phyloP scores from a whole-genome alignment of 2,888 invertebrate genomes.

The Drosophila prostipennis region DNA sequence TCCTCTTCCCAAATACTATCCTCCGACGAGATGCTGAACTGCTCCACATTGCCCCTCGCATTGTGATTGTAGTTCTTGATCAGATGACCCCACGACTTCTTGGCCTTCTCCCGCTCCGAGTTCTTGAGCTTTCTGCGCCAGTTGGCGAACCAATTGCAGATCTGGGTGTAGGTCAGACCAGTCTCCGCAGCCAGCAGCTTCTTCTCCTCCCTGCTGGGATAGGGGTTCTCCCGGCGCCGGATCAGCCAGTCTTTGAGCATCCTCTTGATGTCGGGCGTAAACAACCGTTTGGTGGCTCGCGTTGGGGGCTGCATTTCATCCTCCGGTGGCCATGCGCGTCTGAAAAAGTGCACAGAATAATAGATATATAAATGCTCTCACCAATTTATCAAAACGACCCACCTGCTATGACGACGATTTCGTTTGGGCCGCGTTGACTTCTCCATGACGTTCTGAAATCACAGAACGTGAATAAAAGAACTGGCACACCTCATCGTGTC shows the following conservation, averaged over 20 bases:
- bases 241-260: slow-evolving; percentile 92
- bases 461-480: slow-evolving; percentile 17
- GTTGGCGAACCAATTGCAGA: slow-evolving; percentile 93
- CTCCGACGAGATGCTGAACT: slow-evolving; percentile 91
- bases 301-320: slow-evolving; percentile 85
- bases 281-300: slow-evolving; percentile 89
- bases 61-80: slow-evolving; percentile 89
- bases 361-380: not conserved
- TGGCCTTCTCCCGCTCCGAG: slow-evolving; percentile 88
- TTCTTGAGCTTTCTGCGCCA: slow-evolving; percentile 92
- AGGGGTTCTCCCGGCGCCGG: slow-evolving; percentile 90
- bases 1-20: slow-evolving; percentile 91
- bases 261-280: slow-evolving; percentile 92
- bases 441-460: slow-evolving; percentile 58
- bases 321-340: slow-evolving; percentile 83
- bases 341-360: slow-evolving; percentile 32
- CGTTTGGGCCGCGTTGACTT: slow-evolving; percentile 86
- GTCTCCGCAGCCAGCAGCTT: slow-evolving; percentile 90
- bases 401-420: slow-evolving; percentile 90
- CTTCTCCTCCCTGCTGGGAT: slow-evolving; percentile 91
- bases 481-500: slow-evolving; percentile 34
- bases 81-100: slow-evolving; percentile 90
- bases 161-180: slow-evolving; percentile 91
- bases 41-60: slow-evolving; percentile 91
- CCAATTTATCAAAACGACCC: not conserved